Evolutionary conservation across 2,888 invertebrate genomes (phyloP).

Genomic region (Andrena marginata): DNA sequence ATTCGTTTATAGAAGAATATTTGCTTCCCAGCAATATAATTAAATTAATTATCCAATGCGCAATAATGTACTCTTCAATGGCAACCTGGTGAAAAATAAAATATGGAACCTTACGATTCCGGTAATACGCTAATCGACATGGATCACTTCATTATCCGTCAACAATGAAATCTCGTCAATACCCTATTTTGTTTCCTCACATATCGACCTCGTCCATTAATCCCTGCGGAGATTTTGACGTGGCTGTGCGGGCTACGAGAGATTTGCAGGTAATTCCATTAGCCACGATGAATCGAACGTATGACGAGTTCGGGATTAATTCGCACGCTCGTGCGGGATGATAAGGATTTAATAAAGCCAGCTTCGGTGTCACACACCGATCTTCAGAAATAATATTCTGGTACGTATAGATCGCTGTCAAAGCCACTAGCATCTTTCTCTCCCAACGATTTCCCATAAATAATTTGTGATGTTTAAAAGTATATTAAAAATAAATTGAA

Average conservation of each 20-base stretch:
- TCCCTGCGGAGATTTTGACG: slow-evolving; percentile 25
- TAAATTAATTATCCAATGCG: too few relatives aligned
- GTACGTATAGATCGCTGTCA: background rate
- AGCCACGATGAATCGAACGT: slow-evolving; percentile 37
- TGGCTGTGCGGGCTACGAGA: background rate
- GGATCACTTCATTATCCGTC: background rate
- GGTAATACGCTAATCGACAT: background rate
- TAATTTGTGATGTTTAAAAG: background rate
- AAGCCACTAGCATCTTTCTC: background rate
- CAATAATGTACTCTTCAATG: background rate
- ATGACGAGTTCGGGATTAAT: slow-evolving; percentile 49
- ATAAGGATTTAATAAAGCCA: slow-evolving; percentile 28
- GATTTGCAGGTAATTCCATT: slow-evolving; percentile 45
- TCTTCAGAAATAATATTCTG: slow-evolving; percentile 7
- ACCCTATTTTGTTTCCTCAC: slow-evolving; percentile 34
- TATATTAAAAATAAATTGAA: background rate
- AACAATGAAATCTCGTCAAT: slow-evolving; percentile 17
- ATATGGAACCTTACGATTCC: background rate
- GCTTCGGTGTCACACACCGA: background rate
- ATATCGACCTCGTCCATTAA: slow-evolving; percentile 21
- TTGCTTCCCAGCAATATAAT: too few relatives aligned
- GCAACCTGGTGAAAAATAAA: background rate
- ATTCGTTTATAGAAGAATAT: too few relatives aligned
- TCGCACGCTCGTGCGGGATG: slow-evolving; percentile 12
- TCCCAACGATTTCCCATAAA: background rate